These are phyloP conservation scores for Danio kyathit DNA, from an alignment of 2,797 vertebrate species.

Conservation along the genomic window DNA sequence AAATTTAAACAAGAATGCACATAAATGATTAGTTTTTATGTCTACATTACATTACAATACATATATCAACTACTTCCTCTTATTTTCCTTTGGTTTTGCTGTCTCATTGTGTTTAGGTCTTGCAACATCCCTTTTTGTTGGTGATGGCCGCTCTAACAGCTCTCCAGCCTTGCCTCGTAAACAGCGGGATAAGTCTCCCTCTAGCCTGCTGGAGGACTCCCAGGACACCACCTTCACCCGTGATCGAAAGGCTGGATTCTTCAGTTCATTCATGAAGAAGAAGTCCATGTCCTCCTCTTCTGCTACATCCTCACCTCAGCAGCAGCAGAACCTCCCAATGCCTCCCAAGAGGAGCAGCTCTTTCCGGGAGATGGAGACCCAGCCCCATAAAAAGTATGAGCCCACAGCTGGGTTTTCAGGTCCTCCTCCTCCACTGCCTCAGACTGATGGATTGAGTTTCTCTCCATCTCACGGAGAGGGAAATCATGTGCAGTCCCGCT, in stretches of 20 bases:
- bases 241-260: constrained; percentile 96
- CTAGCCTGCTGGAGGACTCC: constrained; percentile 89
- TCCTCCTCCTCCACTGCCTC: constrained; percentile 86
- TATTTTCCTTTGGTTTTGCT: constrained; percentile 3
- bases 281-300: constrained; percentile 81
- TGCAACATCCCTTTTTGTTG: constrained; percentile 73
- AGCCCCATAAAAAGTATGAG: constrained; percentile 97
- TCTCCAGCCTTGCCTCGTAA: constrained; percentile 96
- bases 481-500: constrained; percentile 87
- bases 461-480: constrained; percentile 87
- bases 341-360: constrained; percentile 97
- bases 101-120: constrained; percentile 70
- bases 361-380: constrained; percentile 97
- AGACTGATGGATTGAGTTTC: constrained; percentile 85
- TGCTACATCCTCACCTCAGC: constrained; percentile 73
- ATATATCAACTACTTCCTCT: background rate
- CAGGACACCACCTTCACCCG: constrained; percentile 94
- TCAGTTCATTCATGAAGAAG: constrained; percentile 99
- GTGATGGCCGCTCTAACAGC: constrained; percentile 76
- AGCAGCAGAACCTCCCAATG: constrained; percentile 89
- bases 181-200: constrained; percentile 95
- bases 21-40: background rate
- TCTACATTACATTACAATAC: too few relatives aligned
- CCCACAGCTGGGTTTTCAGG: constrained; percentile 88
- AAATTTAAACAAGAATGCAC: background rate